phyloP scores from a whole-genome alignment of 2,888 invertebrate genomes.

The Gandaritis pyraliata region DNA sequence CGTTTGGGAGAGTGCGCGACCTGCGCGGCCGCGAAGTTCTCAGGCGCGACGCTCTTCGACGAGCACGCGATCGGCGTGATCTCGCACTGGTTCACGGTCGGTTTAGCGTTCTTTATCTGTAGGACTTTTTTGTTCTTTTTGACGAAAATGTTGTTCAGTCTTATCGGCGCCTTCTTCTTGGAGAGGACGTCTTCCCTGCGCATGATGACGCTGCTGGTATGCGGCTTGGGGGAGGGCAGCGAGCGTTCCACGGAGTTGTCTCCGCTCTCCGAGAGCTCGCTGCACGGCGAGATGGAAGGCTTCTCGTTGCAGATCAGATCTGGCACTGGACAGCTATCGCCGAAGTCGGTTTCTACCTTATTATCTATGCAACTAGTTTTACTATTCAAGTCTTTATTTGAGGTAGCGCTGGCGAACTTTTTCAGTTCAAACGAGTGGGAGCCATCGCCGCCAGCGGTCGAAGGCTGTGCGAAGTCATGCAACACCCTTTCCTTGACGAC shows the following conservation, averaged over 20 bases:
- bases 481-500: constrained; percentile 63
- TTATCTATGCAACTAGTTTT: constrained; percentile 60
- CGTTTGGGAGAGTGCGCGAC: constrained; percentile 21
- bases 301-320: constrained; percentile 82
- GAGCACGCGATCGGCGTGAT: constrained; percentile 60
- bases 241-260: constrained; percentile 71
- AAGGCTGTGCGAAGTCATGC: constrained; percentile 59
- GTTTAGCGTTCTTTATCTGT: constrained; percentile 73
- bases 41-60: constrained; percentile 60
- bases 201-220: constrained; percentile 36
- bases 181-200: constrained; percentile 44
- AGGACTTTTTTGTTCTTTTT: constrained; percentile 77
- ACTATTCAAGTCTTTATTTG: constrained; percentile 59
- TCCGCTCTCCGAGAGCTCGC: constrained; percentile 76
- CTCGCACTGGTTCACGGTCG: constrained; percentile 44
- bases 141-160: constrained; percentile 74
- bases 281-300: constrained; percentile 79
- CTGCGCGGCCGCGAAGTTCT: constrained; percentile 58
- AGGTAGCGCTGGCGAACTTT: constrained; percentile 70
- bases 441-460: constrained; percentile 58
- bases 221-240: constrained; percentile 60
- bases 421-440: constrained; percentile 77
- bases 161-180: constrained; percentile 56
- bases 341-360: constrained; percentile 72
- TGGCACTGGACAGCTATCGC: constrained; percentile 77